phyloP scores from a whole-genome alignment of 2,888 invertebrate genomes.

The Rugalucina vietnamica region DNA sequence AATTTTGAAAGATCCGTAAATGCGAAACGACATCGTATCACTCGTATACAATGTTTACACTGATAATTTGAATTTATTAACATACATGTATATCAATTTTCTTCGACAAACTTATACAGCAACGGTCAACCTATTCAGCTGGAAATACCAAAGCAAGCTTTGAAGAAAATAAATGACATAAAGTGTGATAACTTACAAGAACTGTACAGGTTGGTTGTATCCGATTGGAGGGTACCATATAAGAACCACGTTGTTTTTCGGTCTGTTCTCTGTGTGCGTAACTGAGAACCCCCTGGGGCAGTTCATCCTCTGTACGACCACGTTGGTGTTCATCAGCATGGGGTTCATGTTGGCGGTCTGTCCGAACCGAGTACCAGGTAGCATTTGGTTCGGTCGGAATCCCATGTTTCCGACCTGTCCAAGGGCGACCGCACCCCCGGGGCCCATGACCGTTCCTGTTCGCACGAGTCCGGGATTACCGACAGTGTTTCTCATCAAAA shows the following conservation, averaged over 20 bases:
- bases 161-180: not conserved
- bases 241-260: conserved; percentile 44
- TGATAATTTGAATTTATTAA: too few relatives aligned
- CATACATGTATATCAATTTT: too few relatives aligned
- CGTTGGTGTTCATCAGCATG: conserved; percentile 33
- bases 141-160: too few relatives aligned
- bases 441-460: not conserved
- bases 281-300: conserved; percentile 53
- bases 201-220: conserved; percentile 52
- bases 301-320: conserved; percentile 50
- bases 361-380: conserved; percentile 8
- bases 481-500: not conserved
- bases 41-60: too few relatives aligned
- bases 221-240: conserved; percentile 60
- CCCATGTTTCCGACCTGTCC: conserved; percentile 29
- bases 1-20: too few relatives aligned
- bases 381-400: conserved; percentile 2
- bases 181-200: conserved; percentile 51
- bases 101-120: too few relatives aligned
- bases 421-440: not conserved
- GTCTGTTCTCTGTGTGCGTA: conserved; percentile 56
- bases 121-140: too few relatives aligned
- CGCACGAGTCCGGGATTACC: not conserved
- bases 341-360: not conserved
- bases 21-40: too few relatives aligned